Evolutionary conservation across 2,797 vertebrate genomes (phyloP).

Genomic region (Astyanax mexicanus): DNA sequence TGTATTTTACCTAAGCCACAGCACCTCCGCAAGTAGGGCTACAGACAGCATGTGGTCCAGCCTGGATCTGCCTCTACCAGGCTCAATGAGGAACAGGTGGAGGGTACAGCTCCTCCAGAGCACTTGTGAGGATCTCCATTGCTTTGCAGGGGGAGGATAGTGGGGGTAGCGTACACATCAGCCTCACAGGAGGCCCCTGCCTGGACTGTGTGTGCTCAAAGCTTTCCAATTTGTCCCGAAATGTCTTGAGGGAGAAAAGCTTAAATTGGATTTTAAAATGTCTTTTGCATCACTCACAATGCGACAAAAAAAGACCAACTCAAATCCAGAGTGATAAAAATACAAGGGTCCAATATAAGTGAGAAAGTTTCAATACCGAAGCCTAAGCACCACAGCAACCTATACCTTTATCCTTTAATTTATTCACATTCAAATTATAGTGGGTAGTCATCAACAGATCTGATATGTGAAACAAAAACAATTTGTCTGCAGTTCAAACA

Average conservation of each 20-base stretch:
- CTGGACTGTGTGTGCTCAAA: conserved; percentile 29
- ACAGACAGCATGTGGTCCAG: neutral
- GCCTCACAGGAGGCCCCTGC: conserved; percentile 45
- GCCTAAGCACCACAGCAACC: too few species aligned
- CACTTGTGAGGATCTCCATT: conserved; percentile 18
- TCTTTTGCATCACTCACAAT: too few species aligned
- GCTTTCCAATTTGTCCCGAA: conserved; percentile 46
- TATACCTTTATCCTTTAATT: too few species aligned
- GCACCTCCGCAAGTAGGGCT: neutral
- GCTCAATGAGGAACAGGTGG: conserved; percentile 70
- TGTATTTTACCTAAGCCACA: neutral
- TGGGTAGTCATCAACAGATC: too few species aligned
- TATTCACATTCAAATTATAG: too few species aligned
- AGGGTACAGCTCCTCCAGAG: conserved; percentile 26
- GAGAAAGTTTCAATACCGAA: too few species aligned
- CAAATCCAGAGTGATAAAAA: too few species aligned
- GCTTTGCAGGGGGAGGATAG: conserved; percentile 26
- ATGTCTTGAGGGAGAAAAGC: conserved; percentile 39
- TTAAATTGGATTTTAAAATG: too few species aligned
- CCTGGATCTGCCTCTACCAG: conserved; percentile 60
- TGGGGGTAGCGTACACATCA: neutral
- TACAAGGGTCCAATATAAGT: too few species aligned
- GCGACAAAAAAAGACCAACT: too few species aligned
- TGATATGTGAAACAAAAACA: too few species aligned
- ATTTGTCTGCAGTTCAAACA: too few species aligned